These are phyloP conservation scores for Centrocercus urophasianus DNA, from an alignment of 2,113 vertebrate genomes.

Conservation along the genomic window DNA sequence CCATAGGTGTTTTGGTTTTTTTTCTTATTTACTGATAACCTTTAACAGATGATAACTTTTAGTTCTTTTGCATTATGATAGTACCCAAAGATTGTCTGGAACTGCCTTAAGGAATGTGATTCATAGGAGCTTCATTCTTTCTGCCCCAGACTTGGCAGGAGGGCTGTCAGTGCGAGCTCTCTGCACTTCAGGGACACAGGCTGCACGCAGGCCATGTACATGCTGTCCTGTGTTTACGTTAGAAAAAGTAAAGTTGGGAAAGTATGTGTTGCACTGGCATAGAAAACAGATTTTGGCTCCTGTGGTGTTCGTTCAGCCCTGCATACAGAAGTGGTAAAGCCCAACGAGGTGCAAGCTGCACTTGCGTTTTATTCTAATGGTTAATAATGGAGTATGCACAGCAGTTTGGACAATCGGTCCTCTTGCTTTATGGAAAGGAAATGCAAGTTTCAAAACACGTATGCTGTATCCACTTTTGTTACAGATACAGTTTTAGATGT, in stretches of 20 bases:
- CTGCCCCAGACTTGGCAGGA: not conserved
- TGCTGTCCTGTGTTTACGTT: not conserved
- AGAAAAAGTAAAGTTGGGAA: not conserved
- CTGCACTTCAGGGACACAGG: not conserved
- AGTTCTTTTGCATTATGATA: not conserved
- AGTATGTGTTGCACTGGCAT: not conserved
- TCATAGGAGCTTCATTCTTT: not conserved
- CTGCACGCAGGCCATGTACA: not conserved
- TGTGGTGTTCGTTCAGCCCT: accelerated
- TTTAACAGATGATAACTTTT: not conserved
- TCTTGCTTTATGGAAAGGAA: not conserved
- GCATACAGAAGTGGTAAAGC: not conserved
- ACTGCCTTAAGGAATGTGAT: not conserved
- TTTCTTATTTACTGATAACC: not conserved
- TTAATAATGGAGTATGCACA: not conserved
- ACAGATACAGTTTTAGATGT: not conserved
- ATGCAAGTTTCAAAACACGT: not conserved
- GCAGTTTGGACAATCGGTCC: not conserved
- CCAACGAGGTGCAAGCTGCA: not conserved
- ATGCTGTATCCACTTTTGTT: not conserved
- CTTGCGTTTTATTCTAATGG: not conserved
- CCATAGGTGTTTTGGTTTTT: accelerated
- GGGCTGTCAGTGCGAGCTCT: not conserved
- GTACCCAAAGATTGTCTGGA: not conserved
- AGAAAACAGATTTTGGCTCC: not conserved